Evolutionary conservation across 2,797 vertebrate genomes (phyloP).

Genomic region (Salarias fasciatus): DNA sequence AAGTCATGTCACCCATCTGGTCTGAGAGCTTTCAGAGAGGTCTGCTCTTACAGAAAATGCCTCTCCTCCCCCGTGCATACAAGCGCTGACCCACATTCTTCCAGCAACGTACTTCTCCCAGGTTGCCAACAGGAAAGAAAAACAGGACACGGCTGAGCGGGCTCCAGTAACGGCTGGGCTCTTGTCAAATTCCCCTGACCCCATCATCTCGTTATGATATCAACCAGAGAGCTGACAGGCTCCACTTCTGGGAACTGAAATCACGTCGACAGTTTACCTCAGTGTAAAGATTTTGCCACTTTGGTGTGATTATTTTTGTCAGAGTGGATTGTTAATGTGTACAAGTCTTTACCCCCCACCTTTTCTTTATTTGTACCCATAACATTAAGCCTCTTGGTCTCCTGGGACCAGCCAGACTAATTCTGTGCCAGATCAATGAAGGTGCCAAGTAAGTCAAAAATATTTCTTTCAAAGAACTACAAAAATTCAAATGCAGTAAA

Average conservation of each 20-base stretch:
- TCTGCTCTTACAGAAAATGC: conserved; percentile 62
- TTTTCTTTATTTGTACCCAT: conserved; percentile 19
- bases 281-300: not conserved
- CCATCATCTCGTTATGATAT: conserved; percentile 17
- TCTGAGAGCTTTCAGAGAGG: conserved; percentile 22
- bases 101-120: conserved; percentile 59
- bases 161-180: conserved; percentile 33
- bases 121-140: conserved; percentile 50
- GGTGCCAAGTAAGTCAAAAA: conserved; percentile 31
- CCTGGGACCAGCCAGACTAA: conserved; percentile 40
- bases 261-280: not conserved
- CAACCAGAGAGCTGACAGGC: conserved; percentile 13
- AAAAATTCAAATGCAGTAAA: not conserved
- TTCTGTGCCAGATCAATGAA: conserved; percentile 50
- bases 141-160: conserved; percentile 34
- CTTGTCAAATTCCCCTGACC: conserved; percentile 22
- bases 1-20: conserved; percentile 45
- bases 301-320: too few species aligned
- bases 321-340: too few species aligned
- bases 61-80: conserved; percentile 49
- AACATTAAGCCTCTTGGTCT: conserved; percentile 57
- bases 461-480: conserved; percentile 8
- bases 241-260: conserved; percentile 7
- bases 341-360: conserved; percentile 16
- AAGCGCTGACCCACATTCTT: conserved; percentile 79